Evolutionary conservation across 1,140 invertebrate species (phyloP), one percentile per base, ranked within the genome.

Genomic region (Dryas iulia): DNA sequence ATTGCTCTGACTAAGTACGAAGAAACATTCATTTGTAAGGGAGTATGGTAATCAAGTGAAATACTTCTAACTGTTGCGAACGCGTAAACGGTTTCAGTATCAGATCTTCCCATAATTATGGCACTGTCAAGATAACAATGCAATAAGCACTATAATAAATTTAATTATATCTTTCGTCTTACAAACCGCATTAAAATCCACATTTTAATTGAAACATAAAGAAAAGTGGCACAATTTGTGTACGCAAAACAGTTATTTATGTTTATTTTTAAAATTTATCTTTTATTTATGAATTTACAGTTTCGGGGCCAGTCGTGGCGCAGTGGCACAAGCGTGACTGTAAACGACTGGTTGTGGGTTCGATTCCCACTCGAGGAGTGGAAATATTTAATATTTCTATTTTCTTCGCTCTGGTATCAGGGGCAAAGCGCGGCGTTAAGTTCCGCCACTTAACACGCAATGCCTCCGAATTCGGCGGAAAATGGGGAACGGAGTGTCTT

Each of bases 41-140:
- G 18, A 47, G 3, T 47, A 47, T 47, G 39, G 39, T 47, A 47
- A 47, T 47, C 39, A 47, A 47, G 18, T 21, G 39, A 7, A 47
- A 47, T 47, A 21, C 18, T 47, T 56, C 3, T 58, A 57, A 65
- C 63, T 58, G 31, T 65, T 39, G 24, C 54, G 8, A 31, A n/a
- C 24, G 21, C 23, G 30, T 25, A 61, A 58, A 31, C 63, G 61
- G 18, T 25, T 47, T 21, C 8, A 57, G 26, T 39, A 65, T 64
- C 62, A 31, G 53, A 64, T 65, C 33, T 64, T 65, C 63, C 23
- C 63, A 65, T 65, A 39, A 65, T 57, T 65, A 58, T 26, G 23
- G 23, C 11, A 24, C 11, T 39, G 63, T 58, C 31, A 65, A 63
- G 53, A 64, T 56, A 35, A 33, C 58, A 33, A 26, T 26, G 53